Evolutionary conservation across 2,888 invertebrate species (phyloP).

Genomic region (Leptopterna dolabrata): DNA sequence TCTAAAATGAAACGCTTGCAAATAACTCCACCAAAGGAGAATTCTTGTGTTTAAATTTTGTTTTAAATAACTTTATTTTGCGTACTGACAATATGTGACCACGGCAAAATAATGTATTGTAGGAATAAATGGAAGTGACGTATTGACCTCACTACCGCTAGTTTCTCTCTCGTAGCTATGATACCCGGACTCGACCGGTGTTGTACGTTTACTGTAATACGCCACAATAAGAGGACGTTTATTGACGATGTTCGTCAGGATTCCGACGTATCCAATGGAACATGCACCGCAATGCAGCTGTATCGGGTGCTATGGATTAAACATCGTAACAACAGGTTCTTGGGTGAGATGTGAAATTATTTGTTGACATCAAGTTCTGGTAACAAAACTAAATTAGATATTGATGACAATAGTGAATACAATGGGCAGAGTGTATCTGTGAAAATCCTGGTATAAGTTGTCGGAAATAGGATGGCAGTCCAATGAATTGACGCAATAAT

Average conservation of each 20-base stretch:
- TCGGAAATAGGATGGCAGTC: constrained; percentile 30
- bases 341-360: constrained; percentile 15
- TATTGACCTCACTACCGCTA: constrained; percentile 65
- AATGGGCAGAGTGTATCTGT: neutral
- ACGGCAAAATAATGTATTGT: constrained; percentile 64
- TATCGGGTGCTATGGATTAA: neutral
- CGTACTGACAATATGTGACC: constrained; percentile 65
- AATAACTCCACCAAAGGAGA: too few relatives aligned
- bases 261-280: constrained; percentile 23
- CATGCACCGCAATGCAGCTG: constrained; percentile 30
- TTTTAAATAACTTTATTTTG: constrained; percentile 63
- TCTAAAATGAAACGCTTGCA: too few relatives aligned
- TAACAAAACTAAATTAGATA: neutral
- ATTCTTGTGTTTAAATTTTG: too few relatives aligned
- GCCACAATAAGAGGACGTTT: neutral
- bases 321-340: constrained; percentile 9
- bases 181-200: neutral
- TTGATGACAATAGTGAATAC: neutral
- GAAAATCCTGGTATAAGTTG: constrained; percentile 7
- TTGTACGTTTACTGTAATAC: constrained; percentile 17
- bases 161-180: constrained; percentile 63
- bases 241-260: neutral
- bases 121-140: constrained; percentile 65
- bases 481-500: constrained; percentile 21
- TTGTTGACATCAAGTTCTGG: constrained; percentile 14